Evolutionary conservation across 2,888 invertebrate species (phyloP).

Genomic region (Neria commutata): DNA sequence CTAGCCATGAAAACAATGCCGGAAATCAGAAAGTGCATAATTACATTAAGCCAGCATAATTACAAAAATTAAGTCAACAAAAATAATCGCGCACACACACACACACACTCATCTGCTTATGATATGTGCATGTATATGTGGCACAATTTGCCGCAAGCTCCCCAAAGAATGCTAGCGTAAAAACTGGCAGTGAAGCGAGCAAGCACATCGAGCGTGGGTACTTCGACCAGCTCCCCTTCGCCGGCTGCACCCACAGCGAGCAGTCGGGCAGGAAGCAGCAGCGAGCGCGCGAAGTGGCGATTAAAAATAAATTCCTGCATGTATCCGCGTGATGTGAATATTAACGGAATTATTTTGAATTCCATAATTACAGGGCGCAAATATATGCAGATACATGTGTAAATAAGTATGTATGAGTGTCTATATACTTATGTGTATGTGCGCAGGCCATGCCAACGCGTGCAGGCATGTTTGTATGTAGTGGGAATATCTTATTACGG

Average conservation of each 20-base stretch:
- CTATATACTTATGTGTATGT: too few species aligned
- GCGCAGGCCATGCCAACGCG: too few species aligned
- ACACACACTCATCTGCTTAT: slow-evolving; percentile 29
- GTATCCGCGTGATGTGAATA: slow-evolving; percentile 46
- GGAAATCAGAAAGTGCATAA: slow-evolving; percentile 50
- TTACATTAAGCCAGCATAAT: slow-evolving; percentile 52
- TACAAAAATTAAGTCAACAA: slow-evolving; percentile 52
- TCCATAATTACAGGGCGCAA: slow-evolving; percentile 44
- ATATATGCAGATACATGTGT: not conserved
- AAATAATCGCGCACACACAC: slow-evolving; percentile 34
- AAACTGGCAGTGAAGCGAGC: slow-evolving; percentile 31
- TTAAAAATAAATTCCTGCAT: slow-evolving; percentile 25
- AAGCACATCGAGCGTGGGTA: slow-evolving; percentile 32
- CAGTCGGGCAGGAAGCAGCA: not conserved
- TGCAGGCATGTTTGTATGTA: too few species aligned
- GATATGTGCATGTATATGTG: not conserved
- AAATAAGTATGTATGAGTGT: not conserved
- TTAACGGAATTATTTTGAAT: slow-evolving; percentile 54
- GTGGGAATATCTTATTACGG: too few species aligned
- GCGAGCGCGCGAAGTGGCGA: slow-evolving; percentile 28
- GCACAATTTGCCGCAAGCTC: not conserved
- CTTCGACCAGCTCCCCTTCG: too few species aligned
- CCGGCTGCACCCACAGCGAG: not conserved
- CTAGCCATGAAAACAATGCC: slow-evolving; percentile 23
- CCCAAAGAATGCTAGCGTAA: not conserved